Evolutionary conservation across 2,888 invertebrate genomes (phyloP).

Genomic region (Troides helena): DNA sequence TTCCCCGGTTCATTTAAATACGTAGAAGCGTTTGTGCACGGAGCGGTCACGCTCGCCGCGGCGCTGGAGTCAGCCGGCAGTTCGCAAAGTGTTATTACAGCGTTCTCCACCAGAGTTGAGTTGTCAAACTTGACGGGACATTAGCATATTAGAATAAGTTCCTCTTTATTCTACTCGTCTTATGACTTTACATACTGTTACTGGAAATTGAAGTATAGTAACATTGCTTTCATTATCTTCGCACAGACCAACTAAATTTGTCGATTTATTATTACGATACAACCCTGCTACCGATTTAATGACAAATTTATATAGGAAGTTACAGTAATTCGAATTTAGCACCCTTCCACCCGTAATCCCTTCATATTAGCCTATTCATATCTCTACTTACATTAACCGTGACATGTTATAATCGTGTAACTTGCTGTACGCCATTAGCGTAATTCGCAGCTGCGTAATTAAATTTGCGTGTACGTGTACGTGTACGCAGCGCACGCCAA

Average conservation of each 20-base stretch:
- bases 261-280: too few species aligned
- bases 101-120: slow-evolving; percentile 1
- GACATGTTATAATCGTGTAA: slow-evolving; percentile 16
- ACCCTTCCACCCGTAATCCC: neutral
- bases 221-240: neutral
- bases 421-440: slow-evolving; percentile 17
- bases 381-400: slow-evolving; percentile 10
- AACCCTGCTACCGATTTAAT: too few species aligned
- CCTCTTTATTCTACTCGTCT: neutral
- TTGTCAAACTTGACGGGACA: slow-evolving; percentile 18
- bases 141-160: slow-evolving; percentile 17
- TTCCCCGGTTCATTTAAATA: too few species aligned
- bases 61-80: slow-evolving; percentile 15
- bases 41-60: neutral
- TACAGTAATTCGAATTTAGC: neutral
- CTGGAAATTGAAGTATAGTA: neutral
- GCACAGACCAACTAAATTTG: neutral
- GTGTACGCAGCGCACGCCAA: slow-evolving; percentile 7
- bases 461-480: slow-evolving; percentile 12
- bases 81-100: slow-evolving; percentile 23
- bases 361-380: neutral
- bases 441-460: slow-evolving; percentile 20
- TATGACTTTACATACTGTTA: neutral
- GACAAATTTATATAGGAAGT: neutral
- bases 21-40: too few species aligned